Evolutionary conservation across 2,113 vertebrate genomes (phyloP), one percentile per base, ranked within the genome.

Genomic region (Platichthys flesus): DNA sequence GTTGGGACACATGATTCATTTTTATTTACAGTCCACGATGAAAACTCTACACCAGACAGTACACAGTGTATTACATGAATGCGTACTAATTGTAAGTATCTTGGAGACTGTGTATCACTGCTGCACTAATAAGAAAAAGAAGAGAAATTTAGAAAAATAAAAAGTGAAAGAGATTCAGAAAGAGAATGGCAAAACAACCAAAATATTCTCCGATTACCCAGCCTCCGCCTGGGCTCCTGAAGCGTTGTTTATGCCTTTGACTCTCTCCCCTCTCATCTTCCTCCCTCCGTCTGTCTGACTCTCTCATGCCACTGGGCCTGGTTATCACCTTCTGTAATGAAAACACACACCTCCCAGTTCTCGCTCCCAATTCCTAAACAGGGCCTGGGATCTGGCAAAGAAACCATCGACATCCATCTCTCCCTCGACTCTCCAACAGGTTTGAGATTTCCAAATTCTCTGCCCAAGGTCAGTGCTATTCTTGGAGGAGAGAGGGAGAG

Each of bases 301-400:
- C 49, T 52, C n/a, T 24, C 58, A 15, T 57, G 68, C 61, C 71
- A 49, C 24, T 91, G 95, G 82, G 95, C 97, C 88, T 95, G 93
- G 66, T 97, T 99, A 97, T 96, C 85, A 97, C 95, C 70, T 97
- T 97, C 93, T 98, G 95, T 90, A 92, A 76, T 71, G 60, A 86
- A 81, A 87, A 75, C 81, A 67, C 82, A 81, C 64, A 73, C 69
- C 80, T 75, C 65, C 52, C 57, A 21, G 57, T 35, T 74, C 61
- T 56, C 35, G 47, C 59, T 67, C 20, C 64, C 67, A 78, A 81
- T 76, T 89, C 85, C 77, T 78, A 83, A 87, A 84, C 42, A 79
- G 77, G 58, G 23, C 23, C 52, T n/a, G 7, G 24, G 74, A 81
- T 61, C 64, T 61, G 82, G 42, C 56, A 74, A 64, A 64, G 64